Percentiles rank a stretch among this genome's conserved stretches.
These are phyloP conservation scores for Dascyllus trimaculatus DNA, from an alignment of 2,113 vertebrate species.

Conservation along the genomic window DNA sequence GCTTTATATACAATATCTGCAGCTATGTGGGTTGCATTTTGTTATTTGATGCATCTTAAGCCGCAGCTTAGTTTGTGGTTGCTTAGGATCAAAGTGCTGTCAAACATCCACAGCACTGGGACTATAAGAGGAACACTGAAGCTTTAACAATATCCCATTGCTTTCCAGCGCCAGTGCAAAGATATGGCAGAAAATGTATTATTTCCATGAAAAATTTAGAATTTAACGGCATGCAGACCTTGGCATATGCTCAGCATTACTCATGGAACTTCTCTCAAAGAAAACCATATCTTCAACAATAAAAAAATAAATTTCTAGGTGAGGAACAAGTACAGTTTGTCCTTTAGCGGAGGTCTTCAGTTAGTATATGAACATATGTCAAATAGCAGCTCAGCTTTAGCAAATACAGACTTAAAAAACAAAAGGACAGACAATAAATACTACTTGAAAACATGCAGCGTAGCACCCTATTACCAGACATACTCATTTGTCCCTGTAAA, in stretches of 20 bases:
- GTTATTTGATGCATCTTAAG: slow-evolving; percentile 49
- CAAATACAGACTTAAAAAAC: not conserved
- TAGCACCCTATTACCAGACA: not conserved
- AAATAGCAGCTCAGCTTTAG: slow-evolving; percentile 7
- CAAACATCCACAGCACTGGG: slow-evolving; percentile 24
- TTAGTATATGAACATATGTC: not conserved
- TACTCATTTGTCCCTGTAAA: not conserved
- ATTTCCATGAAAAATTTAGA: slow-evolving; percentile 40
- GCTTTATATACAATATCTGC: slow-evolving; percentile 7
- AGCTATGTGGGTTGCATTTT: slow-evolving; percentile 28
- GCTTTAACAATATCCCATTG: slow-evolving; percentile 40
- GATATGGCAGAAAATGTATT: slow-evolving; percentile 38
- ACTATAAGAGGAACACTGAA: slow-evolving; percentile 18
- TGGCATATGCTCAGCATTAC: slow-evolving; percentile 18
- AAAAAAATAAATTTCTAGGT: slow-evolving; percentile 8
- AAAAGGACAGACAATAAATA: not conserved
- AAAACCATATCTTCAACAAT: not conserved
- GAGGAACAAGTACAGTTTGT: not conserved
- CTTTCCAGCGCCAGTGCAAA: slow-evolving; percentile 23
- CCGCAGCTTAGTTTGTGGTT: slow-evolving; percentile 35
- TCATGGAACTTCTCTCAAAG: slow-evolving; percentile 7
- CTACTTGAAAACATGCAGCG: slow-evolving; percentile 3
- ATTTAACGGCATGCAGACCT: slow-evolving; percentile 5
- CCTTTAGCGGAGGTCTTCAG: not conserved
- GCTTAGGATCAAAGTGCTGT: slow-evolving; percentile 49